A percentile compares a stretch with the other conserved stretches of the same genome.
Evolutionary conservation across 2,797 vertebrate species (phyloP).

Genomic region (Macrochelys suwanniensis): DNA sequence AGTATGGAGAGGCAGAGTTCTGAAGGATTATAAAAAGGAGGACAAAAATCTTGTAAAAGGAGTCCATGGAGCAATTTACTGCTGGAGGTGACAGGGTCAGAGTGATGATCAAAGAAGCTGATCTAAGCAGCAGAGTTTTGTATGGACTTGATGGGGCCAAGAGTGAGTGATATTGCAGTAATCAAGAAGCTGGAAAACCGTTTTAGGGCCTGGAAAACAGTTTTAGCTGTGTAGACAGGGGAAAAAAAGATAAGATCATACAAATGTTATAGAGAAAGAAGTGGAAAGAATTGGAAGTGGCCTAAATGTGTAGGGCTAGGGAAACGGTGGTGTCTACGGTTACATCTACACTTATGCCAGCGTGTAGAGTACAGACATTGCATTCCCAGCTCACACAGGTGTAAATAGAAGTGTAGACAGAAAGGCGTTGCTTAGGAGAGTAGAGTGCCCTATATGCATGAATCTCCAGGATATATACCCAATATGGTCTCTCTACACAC

Average conservation of each 20-base stretch:
- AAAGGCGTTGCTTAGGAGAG: neutral
- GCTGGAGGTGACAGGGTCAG: neutral
- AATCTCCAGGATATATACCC: neutral
- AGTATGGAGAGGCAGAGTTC: neutral
- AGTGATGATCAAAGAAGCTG: neutral
- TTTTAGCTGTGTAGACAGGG: neutral
- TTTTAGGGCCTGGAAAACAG: neutral
- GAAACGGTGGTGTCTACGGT: neutral
- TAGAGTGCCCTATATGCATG: neutral
- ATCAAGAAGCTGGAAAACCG: neutral
- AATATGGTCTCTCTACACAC: neutral
- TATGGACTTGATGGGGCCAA: neutral
- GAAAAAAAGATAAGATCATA: neutral
- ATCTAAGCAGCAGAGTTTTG: neutral
- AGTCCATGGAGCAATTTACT: neutral
- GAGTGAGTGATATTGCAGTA: neutral
- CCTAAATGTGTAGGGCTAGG: neutral
- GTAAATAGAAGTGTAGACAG: neutral
- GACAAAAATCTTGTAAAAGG: neutral
- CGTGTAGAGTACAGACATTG: neutral
- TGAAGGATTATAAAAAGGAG: neutral
- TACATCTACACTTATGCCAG: neutral
- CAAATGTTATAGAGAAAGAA: neutral
- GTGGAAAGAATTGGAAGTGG: neutral
- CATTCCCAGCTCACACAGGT: neutral